A percentile compares a stretch with the other conserved stretches of the same genome.
phyloP scores from a whole-genome alignment of 2,113 vertebrate species.

The Mesitornis unicolor region DNA sequence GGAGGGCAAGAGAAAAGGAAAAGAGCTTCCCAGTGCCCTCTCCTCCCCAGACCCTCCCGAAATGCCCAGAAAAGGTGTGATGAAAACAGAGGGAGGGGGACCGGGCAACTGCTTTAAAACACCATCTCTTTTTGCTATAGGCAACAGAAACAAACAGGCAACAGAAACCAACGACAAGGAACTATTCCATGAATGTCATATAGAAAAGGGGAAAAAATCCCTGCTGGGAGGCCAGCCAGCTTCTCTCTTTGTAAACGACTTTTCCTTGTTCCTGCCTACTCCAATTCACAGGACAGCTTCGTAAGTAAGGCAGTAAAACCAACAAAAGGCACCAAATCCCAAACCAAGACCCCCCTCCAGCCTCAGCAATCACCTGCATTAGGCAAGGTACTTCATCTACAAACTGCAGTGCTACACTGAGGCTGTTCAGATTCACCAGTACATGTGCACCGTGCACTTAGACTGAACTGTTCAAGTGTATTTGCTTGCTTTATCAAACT shows the following conservation, averaged over 20 bases:
- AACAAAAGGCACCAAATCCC: neutral
- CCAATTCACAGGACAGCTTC: neutral
- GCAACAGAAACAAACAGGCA: conserved; percentile 29
- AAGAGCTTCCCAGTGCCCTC: neutral
- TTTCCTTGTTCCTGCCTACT: neutral
- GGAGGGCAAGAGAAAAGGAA: neutral
- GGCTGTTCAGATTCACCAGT: neutral
- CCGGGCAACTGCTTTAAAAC: neutral
- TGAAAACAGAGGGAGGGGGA: neutral
- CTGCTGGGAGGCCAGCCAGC: conserved; percentile 8
- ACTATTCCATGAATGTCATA: conserved; percentile 36
- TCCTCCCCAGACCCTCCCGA: neutral
- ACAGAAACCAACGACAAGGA: conserved; percentile 20
- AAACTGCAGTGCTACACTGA: neutral
- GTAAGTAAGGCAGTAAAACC: neutral
- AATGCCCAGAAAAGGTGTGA: neutral
- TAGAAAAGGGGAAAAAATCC: conserved; percentile 21
- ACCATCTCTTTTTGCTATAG: neutral
- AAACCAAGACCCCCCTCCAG: accelerated
- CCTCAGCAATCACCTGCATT: neutral
- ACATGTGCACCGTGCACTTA: accelerated
- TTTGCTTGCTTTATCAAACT: neutral
- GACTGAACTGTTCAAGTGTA: neutral
- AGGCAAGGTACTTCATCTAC: neutral
- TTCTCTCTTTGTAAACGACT: conserved; percentile 14